Evolutionary conservation across 64 coral and sea anemone species (phyloP).

Genomic region (Montipora capricornis): DNA sequence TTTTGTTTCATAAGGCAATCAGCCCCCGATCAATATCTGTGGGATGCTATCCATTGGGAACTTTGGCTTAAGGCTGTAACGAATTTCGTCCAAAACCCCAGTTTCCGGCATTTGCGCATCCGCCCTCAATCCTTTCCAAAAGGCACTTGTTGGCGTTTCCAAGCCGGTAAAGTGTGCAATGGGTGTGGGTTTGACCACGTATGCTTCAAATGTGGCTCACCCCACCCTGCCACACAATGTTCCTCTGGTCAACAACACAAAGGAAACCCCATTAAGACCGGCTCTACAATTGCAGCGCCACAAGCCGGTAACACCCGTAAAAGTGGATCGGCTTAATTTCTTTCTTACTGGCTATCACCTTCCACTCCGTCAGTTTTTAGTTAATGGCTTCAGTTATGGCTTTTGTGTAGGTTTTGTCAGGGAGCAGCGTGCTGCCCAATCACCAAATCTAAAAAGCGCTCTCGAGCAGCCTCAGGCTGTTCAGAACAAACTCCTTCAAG

Average conservation of each 20-base stretch:
- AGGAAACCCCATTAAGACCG: no score
- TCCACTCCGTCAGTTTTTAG: background rate
- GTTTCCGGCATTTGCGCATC: background rate
- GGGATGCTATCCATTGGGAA: background rate
- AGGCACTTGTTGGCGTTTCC: no score
- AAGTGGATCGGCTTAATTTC: background rate
- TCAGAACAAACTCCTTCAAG: no score
- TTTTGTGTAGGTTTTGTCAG: background rate
- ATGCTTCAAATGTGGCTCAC: background rate
- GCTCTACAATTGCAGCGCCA: no score
- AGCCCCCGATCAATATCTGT: background rate
- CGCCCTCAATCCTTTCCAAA: background rate
- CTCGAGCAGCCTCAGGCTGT: background rate
- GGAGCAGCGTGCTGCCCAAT: background rate
- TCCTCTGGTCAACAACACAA: background rate
- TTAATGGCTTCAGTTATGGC: background rate
- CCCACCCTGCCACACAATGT: background rate
- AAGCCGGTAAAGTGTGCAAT: background rate
- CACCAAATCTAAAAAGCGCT: background rate
- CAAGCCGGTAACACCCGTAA: background rate
- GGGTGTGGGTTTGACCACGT: background rate
- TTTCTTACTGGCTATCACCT: background rate
- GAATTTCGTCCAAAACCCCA: background rate
- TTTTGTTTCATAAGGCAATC: background rate
- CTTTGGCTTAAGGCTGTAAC: background rate